phyloP scores from a whole-genome alignment of 2,888 invertebrate species.

The Allophyes oxyacanthae region DNA sequence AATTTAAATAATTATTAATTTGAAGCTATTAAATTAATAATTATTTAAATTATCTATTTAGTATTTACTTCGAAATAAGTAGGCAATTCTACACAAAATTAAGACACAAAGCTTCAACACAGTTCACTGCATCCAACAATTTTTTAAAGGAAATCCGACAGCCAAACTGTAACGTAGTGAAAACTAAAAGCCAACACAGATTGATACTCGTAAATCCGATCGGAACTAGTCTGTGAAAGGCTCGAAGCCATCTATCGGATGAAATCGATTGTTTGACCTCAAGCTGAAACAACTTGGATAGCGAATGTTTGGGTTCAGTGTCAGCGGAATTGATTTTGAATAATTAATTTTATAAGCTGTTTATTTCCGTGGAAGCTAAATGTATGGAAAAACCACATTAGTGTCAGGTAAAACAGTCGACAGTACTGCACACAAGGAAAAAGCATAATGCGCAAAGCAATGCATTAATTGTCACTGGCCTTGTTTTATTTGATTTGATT shows the following conservation, averaged over 20 bases:
- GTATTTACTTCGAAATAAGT: too few relatives aligned
- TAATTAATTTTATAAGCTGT: neutral
- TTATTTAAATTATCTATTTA: too few relatives aligned
- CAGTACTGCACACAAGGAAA: too few relatives aligned
- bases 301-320: slow-evolving; percentile 30
- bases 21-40: too few relatives aligned
- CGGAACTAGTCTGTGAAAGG: slow-evolving; percentile 57
- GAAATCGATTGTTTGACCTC: slow-evolving; percentile 67
- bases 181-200: slow-evolving; percentile 53
- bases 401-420: too few relatives aligned
- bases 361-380: too few relatives aligned
- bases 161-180: slow-evolving; percentile 33
- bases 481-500: too few relatives aligned
- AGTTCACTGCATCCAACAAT: neutral
- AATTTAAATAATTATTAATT: too few relatives aligned
- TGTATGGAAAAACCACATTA: too few relatives aligned
- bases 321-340: neutral
- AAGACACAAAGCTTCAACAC: neutral
- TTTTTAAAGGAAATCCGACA: slow-evolving; percentile 10
- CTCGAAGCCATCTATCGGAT: slow-evolving; percentile 51
- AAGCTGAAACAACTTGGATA: slow-evolving; percentile 55
- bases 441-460: too few relatives aligned
- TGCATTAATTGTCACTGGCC: too few relatives aligned
- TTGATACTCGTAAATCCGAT: slow-evolving; percentile 58
- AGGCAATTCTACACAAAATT: too few relatives aligned